Conservation (phyloP, 2,797 vertebrate genomes). For the Atherinosoma microstoma region DNA sequence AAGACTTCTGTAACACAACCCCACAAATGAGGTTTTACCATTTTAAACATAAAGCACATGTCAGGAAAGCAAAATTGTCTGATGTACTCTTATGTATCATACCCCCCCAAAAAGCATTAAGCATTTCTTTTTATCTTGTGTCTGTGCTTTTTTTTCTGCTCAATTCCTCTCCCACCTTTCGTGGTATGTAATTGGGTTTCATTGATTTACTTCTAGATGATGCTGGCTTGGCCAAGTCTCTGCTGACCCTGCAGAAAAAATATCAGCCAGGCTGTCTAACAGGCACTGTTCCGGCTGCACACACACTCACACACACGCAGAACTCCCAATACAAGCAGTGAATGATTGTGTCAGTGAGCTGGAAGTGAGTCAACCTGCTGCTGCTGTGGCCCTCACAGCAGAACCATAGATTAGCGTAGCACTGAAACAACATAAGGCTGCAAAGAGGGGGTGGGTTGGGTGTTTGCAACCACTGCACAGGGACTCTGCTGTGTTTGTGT, state of each 20-base stretch:
- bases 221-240: slow-evolving; percentile 74
- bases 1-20: slow-evolving; percentile 11
- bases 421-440: slow-evolving; percentile 70
- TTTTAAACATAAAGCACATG: slow-evolving; percentile 8
- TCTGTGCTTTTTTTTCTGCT: slow-evolving; percentile 39
- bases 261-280: slow-evolving; percentile 70
- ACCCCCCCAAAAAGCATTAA: slow-evolving; percentile 23
- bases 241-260: slow-evolving; percentile 86
- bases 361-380: slow-evolving; percentile 76
- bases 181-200: slow-evolving; percentile 76
- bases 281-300: slow-evolving; percentile 53
- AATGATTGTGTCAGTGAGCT: slow-evolving; percentile 79
- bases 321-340: slow-evolving; percentile 65
- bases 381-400: slow-evolving; percentile 66
- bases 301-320: slow-evolving; percentile 35
- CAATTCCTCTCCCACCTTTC: slow-evolving; percentile 70
- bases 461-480: slow-evolving; percentile 29
- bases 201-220: slow-evolving; percentile 81
- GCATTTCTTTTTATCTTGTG: slow-evolving; percentile 43
- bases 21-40: slow-evolving; percentile 9
- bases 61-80: slow-evolving; percentile 11
- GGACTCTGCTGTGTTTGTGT: slow-evolving; percentile 15
- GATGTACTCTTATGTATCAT: slow-evolving; percentile 40
- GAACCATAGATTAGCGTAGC: slow-evolving; percentile 67
- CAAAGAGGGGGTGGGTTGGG: not conserved